Evolutionary conservation across 2,888 invertebrate species (phyloP).

Genomic region (Bugulina stolonifera): DNA sequence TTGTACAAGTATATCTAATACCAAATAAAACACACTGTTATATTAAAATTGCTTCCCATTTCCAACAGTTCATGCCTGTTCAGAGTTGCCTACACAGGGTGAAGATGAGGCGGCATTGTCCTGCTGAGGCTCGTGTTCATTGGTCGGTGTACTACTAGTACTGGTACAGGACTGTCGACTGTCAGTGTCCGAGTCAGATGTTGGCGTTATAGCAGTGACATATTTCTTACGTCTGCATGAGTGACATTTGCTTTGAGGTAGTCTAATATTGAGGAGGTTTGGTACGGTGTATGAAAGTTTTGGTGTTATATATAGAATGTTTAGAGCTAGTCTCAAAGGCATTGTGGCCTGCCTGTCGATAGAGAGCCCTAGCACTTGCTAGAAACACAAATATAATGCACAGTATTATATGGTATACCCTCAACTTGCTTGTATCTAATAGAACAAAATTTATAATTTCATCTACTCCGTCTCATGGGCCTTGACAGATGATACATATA

Average conservation of each 20-base stretch:
- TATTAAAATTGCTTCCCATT: too few species aligned
- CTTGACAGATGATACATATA: too few species aligned
- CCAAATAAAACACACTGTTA: too few species aligned
- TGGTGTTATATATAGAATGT: constrained; percentile 56
- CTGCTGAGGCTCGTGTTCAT: too few species aligned
- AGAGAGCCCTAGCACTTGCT: constrained; percentile 51
- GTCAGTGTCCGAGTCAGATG: neutral
- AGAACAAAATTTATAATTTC: too few species aligned
- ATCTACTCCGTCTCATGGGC: too few species aligned
- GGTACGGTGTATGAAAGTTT: neutral
- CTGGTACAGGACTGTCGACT: neutral
- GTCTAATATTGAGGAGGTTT: neutral
- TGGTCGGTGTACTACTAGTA: neutral
- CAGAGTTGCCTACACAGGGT: neutral
- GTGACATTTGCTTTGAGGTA: neutral
- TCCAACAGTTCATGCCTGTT: too few species aligned
- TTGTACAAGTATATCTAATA: too few species aligned
- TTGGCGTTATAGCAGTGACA: neutral
- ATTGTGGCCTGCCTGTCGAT: constrained; percentile 61
- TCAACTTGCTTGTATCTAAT: too few species aligned
- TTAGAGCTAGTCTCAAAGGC: constrained; percentile 66
- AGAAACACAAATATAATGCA: too few species aligned
- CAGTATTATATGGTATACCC: too few species aligned
- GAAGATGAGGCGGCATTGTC: neutral
- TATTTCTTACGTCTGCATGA: neutral